phyloP scores from a whole-genome alignment of 1,140 invertebrate genomes.

The Ooceraea biroi region DNA sequence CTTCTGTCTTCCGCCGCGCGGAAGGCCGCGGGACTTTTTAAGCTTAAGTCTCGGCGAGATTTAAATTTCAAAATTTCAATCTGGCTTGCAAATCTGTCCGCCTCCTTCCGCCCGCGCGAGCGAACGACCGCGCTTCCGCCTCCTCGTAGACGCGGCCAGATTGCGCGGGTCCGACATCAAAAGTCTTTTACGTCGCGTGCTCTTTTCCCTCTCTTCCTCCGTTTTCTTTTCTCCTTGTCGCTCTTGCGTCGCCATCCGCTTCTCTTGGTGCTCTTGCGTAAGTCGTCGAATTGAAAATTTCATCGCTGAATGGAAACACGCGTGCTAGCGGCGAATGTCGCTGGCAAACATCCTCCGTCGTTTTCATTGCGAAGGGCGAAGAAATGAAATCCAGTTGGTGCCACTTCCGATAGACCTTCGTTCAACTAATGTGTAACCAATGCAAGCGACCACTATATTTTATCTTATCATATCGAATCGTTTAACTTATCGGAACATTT shows the following conservation, averaged over 20 bases:
- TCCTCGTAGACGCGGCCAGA: slow-evolving; percentile 68
- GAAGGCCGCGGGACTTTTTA: slow-evolving; percentile 76
- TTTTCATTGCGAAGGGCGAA: slow-evolving; percentile 3
- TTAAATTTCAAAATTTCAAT: slow-evolving; percentile 85
- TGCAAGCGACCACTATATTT: background rate
- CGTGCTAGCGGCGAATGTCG: slow-evolving; percentile 6
- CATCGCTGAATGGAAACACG: slow-evolving; percentile 50
- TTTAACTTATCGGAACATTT: background rate
- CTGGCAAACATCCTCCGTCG: slow-evolving; percentile 18
- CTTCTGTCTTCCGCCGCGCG: slow-evolving; percentile 14
- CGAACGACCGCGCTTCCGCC: slow-evolving; percentile 65
- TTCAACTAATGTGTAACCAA: background rate
- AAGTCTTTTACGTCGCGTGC: slow-evolving; percentile 79
- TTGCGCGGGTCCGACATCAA: slow-evolving; percentile 79
- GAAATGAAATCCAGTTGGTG: background rate
- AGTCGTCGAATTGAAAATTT: slow-evolving; percentile 70
- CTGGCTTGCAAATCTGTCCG: slow-evolving; percentile 82
- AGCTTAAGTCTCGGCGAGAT: slow-evolving; percentile 78
- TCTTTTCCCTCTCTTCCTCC: slow-evolving; percentile 67
- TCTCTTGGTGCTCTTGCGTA: slow-evolving; percentile 49
- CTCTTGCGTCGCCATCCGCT: slow-evolving; percentile 21
- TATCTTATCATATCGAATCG: background rate
- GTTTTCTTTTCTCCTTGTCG: slow-evolving; percentile 6
- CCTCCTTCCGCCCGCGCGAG: slow-evolving; percentile 50
- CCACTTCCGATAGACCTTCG: background rate